These are phyloP conservation scores for Paradoxurus hermaphroditus DNA, from an alignment of 2,113 vertebrate species.

Conservation along the genomic window DNA sequence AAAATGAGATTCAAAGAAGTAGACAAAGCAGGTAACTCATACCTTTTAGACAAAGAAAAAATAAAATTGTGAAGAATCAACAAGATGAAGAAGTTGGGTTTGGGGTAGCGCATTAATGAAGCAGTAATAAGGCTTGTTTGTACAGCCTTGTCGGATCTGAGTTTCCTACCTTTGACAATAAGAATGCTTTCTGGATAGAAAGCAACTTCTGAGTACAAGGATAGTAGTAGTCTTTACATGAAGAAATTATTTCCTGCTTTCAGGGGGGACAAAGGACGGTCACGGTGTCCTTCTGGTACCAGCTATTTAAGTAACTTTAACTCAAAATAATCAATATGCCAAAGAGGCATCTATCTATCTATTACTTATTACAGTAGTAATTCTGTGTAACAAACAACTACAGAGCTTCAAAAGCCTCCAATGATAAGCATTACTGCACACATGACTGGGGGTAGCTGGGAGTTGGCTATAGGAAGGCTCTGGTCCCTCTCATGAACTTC, in stretches of 20 bases:
- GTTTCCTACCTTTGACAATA: neutral
- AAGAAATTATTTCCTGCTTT: neutral
- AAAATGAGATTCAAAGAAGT: neutral
- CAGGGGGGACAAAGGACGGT: neutral
- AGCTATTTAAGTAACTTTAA: neutral
- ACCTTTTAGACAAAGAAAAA: neutral
- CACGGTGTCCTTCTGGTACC: neutral
- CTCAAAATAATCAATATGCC: neutral
- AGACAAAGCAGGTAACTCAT: neutral
- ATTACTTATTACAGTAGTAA: neutral
- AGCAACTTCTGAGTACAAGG: neutral
- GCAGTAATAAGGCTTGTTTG: neutral
- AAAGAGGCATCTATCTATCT: neutral
- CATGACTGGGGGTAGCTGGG: neutral
- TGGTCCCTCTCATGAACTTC: neutral
- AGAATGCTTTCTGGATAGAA: neutral
- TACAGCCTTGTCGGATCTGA: neutral
- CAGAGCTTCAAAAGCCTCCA: neutral
- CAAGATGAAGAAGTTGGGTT: neutral
- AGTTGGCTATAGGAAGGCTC: neutral
- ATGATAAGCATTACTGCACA: neutral
- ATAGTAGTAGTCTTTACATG: neutral
- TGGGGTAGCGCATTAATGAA: neutral
- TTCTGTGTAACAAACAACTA: neutral
- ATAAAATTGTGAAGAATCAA: neutral